A percentile compares a stretch with the other conserved stretches of the same genome.
Evolutionary conservation across 1,140 invertebrate species (phyloP).

Genomic region (Megathymus violae): DNA sequence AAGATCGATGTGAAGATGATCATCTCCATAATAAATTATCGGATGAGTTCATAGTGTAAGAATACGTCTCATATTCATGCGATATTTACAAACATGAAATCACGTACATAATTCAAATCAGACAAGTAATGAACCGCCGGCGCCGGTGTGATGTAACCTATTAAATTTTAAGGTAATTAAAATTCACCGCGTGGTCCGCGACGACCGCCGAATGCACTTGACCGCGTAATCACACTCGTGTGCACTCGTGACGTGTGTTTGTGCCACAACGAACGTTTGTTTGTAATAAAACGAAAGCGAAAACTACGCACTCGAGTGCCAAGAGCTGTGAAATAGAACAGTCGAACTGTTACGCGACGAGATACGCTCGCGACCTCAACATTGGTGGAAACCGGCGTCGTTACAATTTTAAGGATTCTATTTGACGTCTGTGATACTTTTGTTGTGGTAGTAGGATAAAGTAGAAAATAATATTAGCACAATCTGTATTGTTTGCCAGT

Average conservation of each 20-base stretch:
- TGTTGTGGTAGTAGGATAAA: no score
- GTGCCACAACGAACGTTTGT: slow-evolving; percentile 29
- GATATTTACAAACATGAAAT: no score
- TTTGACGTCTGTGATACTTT: no score
- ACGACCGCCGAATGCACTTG: slow-evolving; percentile 42
- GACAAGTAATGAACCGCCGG: no score
- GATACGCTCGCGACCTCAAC: not conserved
- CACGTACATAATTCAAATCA: no score
- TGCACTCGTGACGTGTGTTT: slow-evolving; percentile 15
- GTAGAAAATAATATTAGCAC: no score
- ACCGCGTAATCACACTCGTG: slow-evolving; percentile 39
- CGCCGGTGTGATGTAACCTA: slow-evolving; percentile 5
- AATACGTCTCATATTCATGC: no score
- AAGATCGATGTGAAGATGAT: no score
- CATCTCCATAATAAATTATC: no score
- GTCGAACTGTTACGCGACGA: slow-evolving; percentile 8
- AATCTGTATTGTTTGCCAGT: no score
- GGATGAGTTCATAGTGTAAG: no score
- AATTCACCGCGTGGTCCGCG: slow-evolving; percentile 35
- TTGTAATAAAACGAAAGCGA: slow-evolving; percentile 33
- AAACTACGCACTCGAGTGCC: slow-evolving; percentile 27
- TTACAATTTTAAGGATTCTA: not conserved
- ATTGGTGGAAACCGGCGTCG: not conserved
- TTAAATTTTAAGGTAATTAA: slow-evolving; percentile 45
- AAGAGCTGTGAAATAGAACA: slow-evolving; percentile 28